Base-by-base conservation (phyloP, 2,113 vertebrate genomes). In the Percopsis transmontana region DNA sequence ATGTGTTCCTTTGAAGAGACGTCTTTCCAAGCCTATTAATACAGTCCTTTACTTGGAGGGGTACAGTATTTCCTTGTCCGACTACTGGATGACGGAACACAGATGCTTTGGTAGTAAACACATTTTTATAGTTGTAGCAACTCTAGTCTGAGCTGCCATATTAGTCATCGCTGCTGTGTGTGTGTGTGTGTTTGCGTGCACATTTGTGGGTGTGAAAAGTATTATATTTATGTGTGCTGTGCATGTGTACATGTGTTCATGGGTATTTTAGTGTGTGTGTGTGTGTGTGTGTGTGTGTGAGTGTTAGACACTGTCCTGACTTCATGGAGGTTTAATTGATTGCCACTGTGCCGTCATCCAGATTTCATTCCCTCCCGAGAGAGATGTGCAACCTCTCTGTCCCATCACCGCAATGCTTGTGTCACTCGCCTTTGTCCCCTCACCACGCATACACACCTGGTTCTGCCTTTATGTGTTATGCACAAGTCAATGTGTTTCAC, bases 311-410 rank as follows among this genome's bases (percentile, higher is more conserved):
- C n/a, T 18, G 20, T 39, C 19, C 18, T 20, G 38, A 21, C 14
- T 14, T 54, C 55, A 50, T 70, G 14, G 2, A 16, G 59, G 57
- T 81, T 88, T 81, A 85, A 86, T 85, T 85, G 80, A 87, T 85
- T 72, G 80, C 72, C 57, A 55, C 77, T 80, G 64, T 59, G 65
- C 68, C 40, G 45, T 76, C 76, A 71, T 85, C 80, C 68, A 76
- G 75, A 79, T 82, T 89, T 85, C 42, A 82, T 85, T 86, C 79
- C 79, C 77, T 80, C 73, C 33, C 39, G 72, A 74, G 81, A 81
- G 70, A 68, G 70, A 79, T 60, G 77, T 62, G 85, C 85, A 76
- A 83, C 86, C 81, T 82, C 83, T 83, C 77, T 88, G 88, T 83
- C 87, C 70, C 76, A 79, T 72, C 40, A 65, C 58, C 2, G 44